Evolutionary conservation across 2,888 invertebrate genomes (phyloP).

Genomic region (Stomorhina lunata): DNA sequence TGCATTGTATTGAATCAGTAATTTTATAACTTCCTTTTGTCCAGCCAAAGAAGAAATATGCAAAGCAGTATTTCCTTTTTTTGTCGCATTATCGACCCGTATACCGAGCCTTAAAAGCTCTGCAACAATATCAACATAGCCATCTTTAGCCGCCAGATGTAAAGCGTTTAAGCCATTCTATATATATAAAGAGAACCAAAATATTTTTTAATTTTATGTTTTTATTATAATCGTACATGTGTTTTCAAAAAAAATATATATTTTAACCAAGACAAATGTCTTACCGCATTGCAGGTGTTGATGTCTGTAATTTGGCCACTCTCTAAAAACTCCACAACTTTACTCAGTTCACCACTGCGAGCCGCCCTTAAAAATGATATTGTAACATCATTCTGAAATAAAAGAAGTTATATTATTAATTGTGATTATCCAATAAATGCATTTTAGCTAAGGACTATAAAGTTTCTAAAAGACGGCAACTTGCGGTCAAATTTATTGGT

Average conservation of each 20-base stretch:
- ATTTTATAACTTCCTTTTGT: constrained; percentile 94
- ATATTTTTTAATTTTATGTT: background rate
- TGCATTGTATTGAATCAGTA: constrained; percentile 94
- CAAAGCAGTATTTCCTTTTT: constrained; percentile 97
- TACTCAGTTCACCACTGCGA: constrained; percentile 96
- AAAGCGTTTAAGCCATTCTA: constrained; percentile 98
- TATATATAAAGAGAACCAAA: constrained; percentile 66
- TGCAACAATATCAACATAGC: constrained; percentile 94
- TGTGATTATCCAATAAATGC: background rate
- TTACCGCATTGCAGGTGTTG: constrained; percentile 98
- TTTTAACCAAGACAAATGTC: constrained; percentile 75
- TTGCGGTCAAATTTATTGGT: no score
- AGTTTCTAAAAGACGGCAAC: no score
- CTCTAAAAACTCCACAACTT: constrained; percentile 95
- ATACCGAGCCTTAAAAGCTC: constrained; percentile 95
- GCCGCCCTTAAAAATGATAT: constrained; percentile 98
- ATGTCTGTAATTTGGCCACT: constrained; percentile 93
- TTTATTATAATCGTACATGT: background rate
- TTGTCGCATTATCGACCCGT: constrained; percentile 96
- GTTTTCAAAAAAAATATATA: background rate
- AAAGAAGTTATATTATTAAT: no score
- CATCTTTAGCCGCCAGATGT: constrained; percentile 98
- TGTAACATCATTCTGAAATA: constrained; percentile 88
- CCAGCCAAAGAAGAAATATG: constrained; percentile 99
- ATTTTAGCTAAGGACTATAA: no score